Base-by-base conservation (phyloP, 1,140 invertebrate species). In the roundworm (Caenorhabditis elegans) region DNA sequence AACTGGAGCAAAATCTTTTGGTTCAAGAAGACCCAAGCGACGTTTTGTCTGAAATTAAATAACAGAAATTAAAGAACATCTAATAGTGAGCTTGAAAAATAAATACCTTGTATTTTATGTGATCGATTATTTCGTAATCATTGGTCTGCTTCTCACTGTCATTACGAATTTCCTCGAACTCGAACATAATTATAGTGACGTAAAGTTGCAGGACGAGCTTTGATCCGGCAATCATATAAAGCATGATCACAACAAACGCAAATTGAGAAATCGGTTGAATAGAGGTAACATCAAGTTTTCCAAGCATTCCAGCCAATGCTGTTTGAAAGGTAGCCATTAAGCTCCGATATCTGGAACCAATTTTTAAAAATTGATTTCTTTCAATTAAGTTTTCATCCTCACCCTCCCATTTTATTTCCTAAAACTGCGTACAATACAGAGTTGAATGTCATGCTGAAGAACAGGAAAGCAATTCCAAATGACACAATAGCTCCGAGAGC, bases 191-290 rank as follows among this genome's bases (percentile, higher is more conserved):
- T 80, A 93, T 92, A 0, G 92, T 92, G 17, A 93, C 87, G 86
- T 92, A 92, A 86, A 92, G 92, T 86, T 92, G 93, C 78, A 93
- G 89, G 22, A 92, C 88, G 53, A 93, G 90, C 79, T 92, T 92
- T 13, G 90, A 91, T 55, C 91, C 90, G 4, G 90, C 86, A 0
- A 93, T 83, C 46, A 92, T 90, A 85, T 92, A 93, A 24, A 91
- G 77, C 85, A 92, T 92, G 83, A 92, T 91, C 19, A 92, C 89
- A 4, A 92, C 39, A 47, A 92, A 91, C 0, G 91, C 91, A n/a
- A 85, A 53, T 15, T 91, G 90, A 31, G 89, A 86, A 4, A 90
- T 90, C 31, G 87, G 86, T 51, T 89, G 86, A 87, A 92, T 91
- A 3, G 87, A 89, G 48, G 90, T 89, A 82, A 92, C 92, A 76